Evolutionary conservation across 2,113 vertebrate species (phyloP).

Genomic region (Colius striatus): DNA sequence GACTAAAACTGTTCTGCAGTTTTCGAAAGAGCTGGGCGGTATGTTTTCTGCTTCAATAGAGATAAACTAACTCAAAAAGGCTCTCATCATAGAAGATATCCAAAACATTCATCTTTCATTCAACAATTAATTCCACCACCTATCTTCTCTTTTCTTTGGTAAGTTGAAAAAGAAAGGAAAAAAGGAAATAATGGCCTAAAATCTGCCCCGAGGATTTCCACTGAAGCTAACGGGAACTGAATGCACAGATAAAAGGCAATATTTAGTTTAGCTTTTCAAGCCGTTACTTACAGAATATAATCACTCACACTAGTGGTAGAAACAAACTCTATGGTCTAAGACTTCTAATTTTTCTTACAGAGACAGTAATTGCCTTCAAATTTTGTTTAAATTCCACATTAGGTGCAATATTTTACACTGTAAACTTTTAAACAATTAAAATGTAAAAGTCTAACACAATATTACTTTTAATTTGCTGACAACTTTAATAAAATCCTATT

Average conservation of each 20-base stretch:
- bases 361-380: background rate
- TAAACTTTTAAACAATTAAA: background rate
- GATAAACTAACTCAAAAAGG: conserved; percentile 21
- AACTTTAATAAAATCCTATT: background rate
- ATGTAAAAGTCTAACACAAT: background rate
- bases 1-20: background rate
- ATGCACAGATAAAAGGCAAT: background rate
- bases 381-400: background rate
- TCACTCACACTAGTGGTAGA: background rate
- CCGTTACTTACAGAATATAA: background rate
- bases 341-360: background rate
- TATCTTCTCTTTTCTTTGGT: background rate
- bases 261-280: background rate
- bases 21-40: background rate
- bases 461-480: background rate
- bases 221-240: background rate
- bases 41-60: conserved; percentile 11
- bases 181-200: background rate
- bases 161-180: background rate
- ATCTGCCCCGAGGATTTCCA: background rate
- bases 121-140: background rate
- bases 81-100: background rate
- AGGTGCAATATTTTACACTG: background rate
- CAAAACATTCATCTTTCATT: conserved; percentile 10
- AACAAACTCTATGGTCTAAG: background rate